Evolutionary conservation across 2,113 vertebrate genomes (phyloP), one percentile per base, ranked within the genome.

Genomic region (Crypturellus undulatus): DNA sequence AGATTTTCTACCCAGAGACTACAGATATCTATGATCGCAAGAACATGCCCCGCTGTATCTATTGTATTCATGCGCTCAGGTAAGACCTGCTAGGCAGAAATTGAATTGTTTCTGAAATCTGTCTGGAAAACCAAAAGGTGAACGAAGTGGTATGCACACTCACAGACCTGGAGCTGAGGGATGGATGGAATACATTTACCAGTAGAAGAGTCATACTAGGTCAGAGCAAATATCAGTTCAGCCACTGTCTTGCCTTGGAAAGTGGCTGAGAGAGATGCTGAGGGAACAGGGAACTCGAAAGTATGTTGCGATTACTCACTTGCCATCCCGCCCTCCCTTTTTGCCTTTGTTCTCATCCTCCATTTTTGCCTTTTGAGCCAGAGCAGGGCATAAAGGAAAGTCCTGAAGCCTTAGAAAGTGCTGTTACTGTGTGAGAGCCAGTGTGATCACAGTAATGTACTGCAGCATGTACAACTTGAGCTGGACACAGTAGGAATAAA

Each of bases 1-100:
- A 99, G 99, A 99, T 99, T 93, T 99, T 99, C 98, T 99, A 99
- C 93, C 99, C 99, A 34, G 99, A 99, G 97, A 99, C 99, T 18
- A 99, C 99, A 84, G 99, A 99, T 95, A 99, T 99, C 86, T 99
- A 99, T 28, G 99, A 99, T 96, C 98, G 99, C 91, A 99, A 99
- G 98, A 99, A 99, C 98, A 99, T 99, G 99, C 99, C 99, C 0
- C 99, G 99, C 84, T 99, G 99, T 92, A 99, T 99, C 97, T 99
- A 99, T 96, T 99, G 99, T 65, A 99, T 99, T 84, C 99, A 99
- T 6, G 99, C 99, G 2, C 99, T 99, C 97, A 99, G 99, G 99
- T 99, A 98, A 96, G 69, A 64, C 20, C 2, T n/a, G 6, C 14
- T 49, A 28, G 47, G 12, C 62, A 79, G 72, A 86, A 86, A 36